Percentiles rank a stretch among this genome's conserved stretches.
Evolutionary conservation across 2,888 invertebrate species (phyloP).

Genomic region (Serripes groenlandicus): DNA sequence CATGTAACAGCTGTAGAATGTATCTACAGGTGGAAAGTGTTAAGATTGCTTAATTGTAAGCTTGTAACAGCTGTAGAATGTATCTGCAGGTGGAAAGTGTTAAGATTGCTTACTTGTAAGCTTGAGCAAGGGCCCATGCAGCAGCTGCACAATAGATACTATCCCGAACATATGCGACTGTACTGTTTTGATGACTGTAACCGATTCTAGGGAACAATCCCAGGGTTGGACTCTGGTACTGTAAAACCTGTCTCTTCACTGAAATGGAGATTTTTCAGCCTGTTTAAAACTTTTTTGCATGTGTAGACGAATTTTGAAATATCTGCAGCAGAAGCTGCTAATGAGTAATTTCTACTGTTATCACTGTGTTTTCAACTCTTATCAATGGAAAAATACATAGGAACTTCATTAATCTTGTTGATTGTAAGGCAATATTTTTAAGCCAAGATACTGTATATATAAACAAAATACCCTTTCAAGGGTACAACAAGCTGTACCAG

Average conservation of each 20-base stretch:
- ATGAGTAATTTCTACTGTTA: not conserved
- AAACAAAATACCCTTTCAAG: no score
- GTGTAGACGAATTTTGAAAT: not conserved
- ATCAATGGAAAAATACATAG: no score
- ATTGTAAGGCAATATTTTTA: no score
- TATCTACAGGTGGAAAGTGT: no score
- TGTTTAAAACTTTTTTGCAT: not conserved
- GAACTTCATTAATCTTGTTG: no score
- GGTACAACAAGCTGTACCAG: no score
- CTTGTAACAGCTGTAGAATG: no score
- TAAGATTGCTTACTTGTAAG: conserved; percentile 93
- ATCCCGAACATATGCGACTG: conserved; percentile 95
- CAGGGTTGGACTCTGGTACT: conserved; percentile 96
- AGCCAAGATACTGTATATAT: no score
- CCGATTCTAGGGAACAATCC: conserved; percentile 93
- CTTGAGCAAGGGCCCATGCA: conserved; percentile 98
- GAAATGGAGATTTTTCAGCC: conserved; percentile 43
- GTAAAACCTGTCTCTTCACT: conserved; percentile 91
- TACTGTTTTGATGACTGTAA: conserved; percentile 89
- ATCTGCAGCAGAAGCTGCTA: not conserved
- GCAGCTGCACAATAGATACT: conserved; percentile 99
- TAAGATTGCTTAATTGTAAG: no score
- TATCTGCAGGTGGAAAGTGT: not conserved
- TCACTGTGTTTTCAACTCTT: not conserved
- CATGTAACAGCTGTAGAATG: no score